phyloP scores from a whole-genome alignment of 2,113 vertebrate genomes.

The Microtus montanus region DNA sequence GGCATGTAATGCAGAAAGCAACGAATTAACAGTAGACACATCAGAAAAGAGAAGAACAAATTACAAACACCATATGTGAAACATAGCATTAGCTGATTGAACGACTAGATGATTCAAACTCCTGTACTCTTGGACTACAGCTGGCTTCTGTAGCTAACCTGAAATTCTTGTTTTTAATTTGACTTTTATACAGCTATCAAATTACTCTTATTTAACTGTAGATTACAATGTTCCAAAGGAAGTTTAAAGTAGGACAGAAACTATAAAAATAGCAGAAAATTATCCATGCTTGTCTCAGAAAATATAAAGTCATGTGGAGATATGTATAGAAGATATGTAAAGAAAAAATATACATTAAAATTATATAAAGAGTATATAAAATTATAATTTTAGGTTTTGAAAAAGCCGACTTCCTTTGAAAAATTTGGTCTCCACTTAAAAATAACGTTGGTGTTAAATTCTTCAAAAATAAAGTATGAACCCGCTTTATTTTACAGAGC shows the following conservation, averaged over 20 bases:
- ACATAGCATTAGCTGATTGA: not conserved
- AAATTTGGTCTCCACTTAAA: not conserved
- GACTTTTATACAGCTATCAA: not conserved
- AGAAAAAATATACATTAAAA: not conserved
- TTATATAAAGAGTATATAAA: conserved; percentile 15
- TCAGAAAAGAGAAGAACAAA: not conserved
- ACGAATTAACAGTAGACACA: not conserved
- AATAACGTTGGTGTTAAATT: not conserved
- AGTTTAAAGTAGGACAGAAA: not conserved
- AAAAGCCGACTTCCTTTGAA: not conserved
- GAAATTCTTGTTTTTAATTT: not conserved
- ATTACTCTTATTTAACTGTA: not conserved
- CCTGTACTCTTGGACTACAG: not conserved
- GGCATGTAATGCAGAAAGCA: not conserved
- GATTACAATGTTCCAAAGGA: not conserved
- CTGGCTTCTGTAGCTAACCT: not conserved
- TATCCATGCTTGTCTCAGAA: not conserved
- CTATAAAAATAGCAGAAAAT: not conserved
- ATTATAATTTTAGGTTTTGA: not conserved
- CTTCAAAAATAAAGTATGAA: not conserved
- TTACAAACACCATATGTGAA: not conserved
- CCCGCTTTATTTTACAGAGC: not conserved
- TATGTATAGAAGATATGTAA: conserved; percentile 5
- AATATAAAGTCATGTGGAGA: not conserved
- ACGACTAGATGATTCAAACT: not conserved